A percentile compares a stretch with the other conserved stretches of the same genome.
These are phyloP conservation scores for Agrochola macilenta DNA, from an alignment of 2,888 invertebrate species.

Conservation along the genomic window DNA sequence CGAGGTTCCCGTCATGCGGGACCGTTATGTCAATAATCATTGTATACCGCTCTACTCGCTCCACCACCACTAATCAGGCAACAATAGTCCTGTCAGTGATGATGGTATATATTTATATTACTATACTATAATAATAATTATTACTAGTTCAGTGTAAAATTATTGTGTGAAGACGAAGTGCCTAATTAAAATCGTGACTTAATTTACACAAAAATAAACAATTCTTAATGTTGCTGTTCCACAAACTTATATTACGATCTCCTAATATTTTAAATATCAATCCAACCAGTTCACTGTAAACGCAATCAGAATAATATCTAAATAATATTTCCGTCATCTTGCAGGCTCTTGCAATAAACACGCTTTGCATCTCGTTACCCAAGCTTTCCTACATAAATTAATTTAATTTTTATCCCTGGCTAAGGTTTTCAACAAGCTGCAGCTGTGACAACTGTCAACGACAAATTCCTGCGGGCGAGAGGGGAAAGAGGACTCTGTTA, in stretches of 20 bases:
- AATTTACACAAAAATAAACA: not conserved
- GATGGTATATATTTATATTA: no score
- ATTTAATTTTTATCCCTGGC: conserved; percentile 73
- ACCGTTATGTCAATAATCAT: no score
- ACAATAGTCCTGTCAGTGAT: no score
- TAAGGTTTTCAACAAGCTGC: conserved; percentile 62
- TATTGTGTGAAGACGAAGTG: not conserved
- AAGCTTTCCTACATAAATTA: conserved; percentile 70
- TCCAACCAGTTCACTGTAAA: not conserved
- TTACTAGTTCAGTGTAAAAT: not conserved
- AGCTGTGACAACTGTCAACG: conserved; percentile 74
- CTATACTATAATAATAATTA: no score
- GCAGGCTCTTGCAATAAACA: conserved; percentile 54
- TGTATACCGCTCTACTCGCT: no score
- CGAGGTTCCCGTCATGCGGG: no score
- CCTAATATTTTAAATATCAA: not conserved
- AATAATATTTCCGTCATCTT: conserved; percentile 33
- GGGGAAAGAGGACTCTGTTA: conserved; percentile 54
- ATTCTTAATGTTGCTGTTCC: not conserved
- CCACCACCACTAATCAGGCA: no score
- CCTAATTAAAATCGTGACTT: not conserved
- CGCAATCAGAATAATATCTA: conserved; percentile 26
- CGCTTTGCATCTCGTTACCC: conserved; percentile 65
- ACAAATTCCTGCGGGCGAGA: conserved; percentile 72
- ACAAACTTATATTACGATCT: not conserved